Percentiles rank a stretch among this genome's conserved stretches.
Conservation (phyloP, 2,113 vertebrate species). For the Chrysemys picta region DNA sequence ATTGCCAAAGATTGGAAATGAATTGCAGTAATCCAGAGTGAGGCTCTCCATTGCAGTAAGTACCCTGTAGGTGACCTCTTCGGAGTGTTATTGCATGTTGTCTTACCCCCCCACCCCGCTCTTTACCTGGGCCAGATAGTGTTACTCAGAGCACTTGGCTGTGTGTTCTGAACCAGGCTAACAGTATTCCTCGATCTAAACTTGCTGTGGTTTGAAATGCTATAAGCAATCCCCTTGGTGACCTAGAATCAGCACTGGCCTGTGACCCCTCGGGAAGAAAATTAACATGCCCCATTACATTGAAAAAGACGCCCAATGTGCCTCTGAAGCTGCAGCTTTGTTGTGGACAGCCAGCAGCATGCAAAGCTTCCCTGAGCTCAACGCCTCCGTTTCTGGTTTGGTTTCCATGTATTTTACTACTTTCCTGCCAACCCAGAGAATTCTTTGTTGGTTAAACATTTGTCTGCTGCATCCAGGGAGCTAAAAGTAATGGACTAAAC, state of each 20-base stretch:
- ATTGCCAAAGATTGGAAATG: neutral
- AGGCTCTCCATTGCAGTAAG: neutral
- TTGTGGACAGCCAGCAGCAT: neutral
- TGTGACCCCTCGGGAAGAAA: neutral
- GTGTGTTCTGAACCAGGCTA: rapidly evolving
- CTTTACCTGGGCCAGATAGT: rapidly evolving
- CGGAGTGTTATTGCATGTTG: neutral
- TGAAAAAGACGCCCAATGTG: neutral
- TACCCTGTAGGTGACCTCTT: neutral
- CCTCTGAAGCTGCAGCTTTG: neutral
- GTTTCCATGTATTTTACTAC: rapidly evolving
- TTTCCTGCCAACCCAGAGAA: neutral
- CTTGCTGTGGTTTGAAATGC: rapidly evolving
- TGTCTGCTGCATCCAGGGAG: rapidly evolving
- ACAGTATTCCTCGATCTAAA: neutral
- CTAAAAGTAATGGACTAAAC: rapidly evolving
- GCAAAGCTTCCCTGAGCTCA: neutral
- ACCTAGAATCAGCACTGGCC: neutral
- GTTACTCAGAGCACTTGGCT: rapidly evolving
- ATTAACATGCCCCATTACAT: neutral
- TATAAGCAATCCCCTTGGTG: rapidly evolving
- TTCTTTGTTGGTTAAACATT: neutral
- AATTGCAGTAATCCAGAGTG: rapidly evolving
- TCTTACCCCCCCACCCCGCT: neutral
- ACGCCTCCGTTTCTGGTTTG: neutral